Evolutionary conservation across 2,113 vertebrate genomes (phyloP).

Genomic region (Thryonomys swinderianus): DNA sequence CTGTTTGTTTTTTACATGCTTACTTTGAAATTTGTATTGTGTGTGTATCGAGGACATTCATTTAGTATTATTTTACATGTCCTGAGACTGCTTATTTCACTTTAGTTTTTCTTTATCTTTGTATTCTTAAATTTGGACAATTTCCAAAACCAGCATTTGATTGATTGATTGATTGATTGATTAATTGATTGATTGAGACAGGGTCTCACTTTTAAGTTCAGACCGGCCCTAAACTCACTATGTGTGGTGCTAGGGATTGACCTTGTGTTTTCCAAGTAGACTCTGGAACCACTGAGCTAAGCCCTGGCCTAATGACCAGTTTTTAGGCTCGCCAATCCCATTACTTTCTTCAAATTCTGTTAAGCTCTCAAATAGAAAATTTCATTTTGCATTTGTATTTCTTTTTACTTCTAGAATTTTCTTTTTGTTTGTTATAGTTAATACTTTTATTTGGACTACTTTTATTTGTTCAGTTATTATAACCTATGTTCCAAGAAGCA

Average conservation of each 20-base stretch:
- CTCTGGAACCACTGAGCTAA: too few species aligned
- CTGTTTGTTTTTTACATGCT: background rate
- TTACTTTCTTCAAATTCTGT: background rate
- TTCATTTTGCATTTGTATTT: slow-evolving; percentile 12
- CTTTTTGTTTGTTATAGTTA: background rate
- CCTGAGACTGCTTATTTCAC: background rate
- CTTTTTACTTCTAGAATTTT: background rate
- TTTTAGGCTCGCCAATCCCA: background rate
- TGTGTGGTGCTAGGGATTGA: too few species aligned
- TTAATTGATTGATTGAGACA: too few species aligned
- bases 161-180: too few species aligned
- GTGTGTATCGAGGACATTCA: background rate
- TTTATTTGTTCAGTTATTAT: background rate
- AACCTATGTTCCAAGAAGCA: background rate
- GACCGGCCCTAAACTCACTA: too few species aligned
- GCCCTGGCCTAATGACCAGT: background rate
- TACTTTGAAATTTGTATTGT: background rate
- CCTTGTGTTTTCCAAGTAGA: too few species aligned
- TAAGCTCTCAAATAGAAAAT: background rate
- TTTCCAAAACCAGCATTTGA: background rate
- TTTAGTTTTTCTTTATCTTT: background rate
- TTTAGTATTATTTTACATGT: background rate
- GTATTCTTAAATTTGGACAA: background rate
- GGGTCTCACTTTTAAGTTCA: too few species aligned
- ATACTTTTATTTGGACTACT: background rate